Base-by-base conservation (phyloP, 2,888 invertebrate species). In the Drosophila tripunctata region DNA sequence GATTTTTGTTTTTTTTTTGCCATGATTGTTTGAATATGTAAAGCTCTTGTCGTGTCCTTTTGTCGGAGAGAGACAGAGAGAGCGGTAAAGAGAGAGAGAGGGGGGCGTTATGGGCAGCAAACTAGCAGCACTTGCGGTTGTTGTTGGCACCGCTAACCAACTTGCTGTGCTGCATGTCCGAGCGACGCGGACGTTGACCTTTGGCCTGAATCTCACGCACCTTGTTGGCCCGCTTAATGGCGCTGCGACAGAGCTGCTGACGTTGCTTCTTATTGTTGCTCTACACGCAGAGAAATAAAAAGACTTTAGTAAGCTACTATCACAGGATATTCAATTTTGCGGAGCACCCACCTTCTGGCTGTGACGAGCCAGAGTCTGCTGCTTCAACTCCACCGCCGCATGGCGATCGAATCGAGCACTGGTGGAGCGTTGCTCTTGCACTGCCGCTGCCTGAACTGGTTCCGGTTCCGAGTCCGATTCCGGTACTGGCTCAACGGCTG, bases 141-240 rank as follows among this genome's bases (percentile, higher is more conserved):
- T 94, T 94, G 90, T 93, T 94, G 80, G 92, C 93, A 72, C 93
- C 92, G 79, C 93, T 93, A 82, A 92, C 91, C 78, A 92, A 89
- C 77, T 92, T 92, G 88, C 92, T 92, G 79, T 92, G 92, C 78
- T 92, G 92, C 86, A 89, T 86, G 73, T 93, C 93, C 65, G 93
- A 92, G 71, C 93, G 93, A 45, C 93, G 92, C 61, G 92, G 92
- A 47, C 92, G 92, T 68, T 92, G 92, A 81, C 92, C 91, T 71
- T 93, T 93, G 67, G 92, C 91, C 78, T 92, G 92, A 51, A 92
- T 90, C 70, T 93, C 93, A 69, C 92, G 92, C 67, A 92, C 92
- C 88, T 93, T 93, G 83, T 94, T 94, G 70, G 90, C 89, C 61
- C 93, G 93, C 71, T 93, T 92, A 58, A 94, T 89, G 52, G 92